These are phyloP conservation scores for Galerucella pusilla DNA, from an alignment of 2,888 invertebrate species.

Conservation along the genomic window DNA sequence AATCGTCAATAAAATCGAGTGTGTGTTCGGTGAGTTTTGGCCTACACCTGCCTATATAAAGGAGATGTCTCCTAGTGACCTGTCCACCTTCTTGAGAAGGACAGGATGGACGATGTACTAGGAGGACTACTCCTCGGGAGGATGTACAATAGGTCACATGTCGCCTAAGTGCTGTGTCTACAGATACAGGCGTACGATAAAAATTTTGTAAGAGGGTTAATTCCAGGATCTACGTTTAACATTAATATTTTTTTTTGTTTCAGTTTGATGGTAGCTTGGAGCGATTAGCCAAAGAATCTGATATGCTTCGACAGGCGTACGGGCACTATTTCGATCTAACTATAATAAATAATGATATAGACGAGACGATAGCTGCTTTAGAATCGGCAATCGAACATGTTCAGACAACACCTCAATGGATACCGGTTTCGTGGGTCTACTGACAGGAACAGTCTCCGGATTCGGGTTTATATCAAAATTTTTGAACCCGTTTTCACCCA, in stretches of 20 bases:
- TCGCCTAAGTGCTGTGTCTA: no score
- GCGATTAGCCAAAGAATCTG: conserved; percentile 94
- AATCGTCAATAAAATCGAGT: no score
- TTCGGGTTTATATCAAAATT: conserved; percentile 58
- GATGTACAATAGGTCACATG: no score
- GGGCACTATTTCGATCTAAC: conserved; percentile 99
- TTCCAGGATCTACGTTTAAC: no score
- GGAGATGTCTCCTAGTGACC: no score
- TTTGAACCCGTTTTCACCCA: conserved; percentile 43
- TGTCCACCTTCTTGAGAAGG: no score
- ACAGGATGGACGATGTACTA: no score
- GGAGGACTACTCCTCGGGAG: no score
- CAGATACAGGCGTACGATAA: no score
- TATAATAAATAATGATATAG: conserved; percentile 99
- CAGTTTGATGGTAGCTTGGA: conserved; percentile 99
- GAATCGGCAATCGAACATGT: conserved; percentile 92
- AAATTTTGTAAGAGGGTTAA: no score
- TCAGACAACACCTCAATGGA: conserved; percentile 94
- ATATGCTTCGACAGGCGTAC: conserved; percentile 95
- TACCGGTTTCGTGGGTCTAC: conserved; percentile 98
- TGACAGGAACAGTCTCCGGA: conserved; percentile 72
- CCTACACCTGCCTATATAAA: no score
- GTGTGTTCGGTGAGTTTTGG: no score
- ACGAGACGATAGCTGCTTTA: conserved; percentile 94
- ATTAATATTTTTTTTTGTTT: conserved; percentile 58